Evolutionary conservation across 2,888 invertebrate species (phyloP).

Genomic region (Agriopis aurantiaria): DNA sequence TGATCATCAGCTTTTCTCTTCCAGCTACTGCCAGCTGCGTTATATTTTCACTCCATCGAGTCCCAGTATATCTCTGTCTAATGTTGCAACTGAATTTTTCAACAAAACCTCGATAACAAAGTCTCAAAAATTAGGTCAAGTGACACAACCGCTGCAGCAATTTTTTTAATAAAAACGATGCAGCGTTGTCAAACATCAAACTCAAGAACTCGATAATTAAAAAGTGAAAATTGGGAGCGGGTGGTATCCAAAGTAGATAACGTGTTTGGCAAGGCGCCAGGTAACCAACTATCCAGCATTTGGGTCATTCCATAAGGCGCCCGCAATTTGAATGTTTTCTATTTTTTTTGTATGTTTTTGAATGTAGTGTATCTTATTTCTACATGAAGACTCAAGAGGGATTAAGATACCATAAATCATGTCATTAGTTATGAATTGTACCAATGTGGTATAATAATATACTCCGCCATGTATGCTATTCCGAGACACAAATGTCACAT

Average conservation of each 20-base stretch:
- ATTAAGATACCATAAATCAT: too few relatives aligned
- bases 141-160: slow-evolving; percentile 41
- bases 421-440: too few relatives aligned
- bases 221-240: slow-evolving; percentile 78
- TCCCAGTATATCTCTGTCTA: not conserved
- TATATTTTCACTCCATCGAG: too few relatives aligned
- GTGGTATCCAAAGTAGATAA: slow-evolving; percentile 73
- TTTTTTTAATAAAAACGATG: slow-evolving; percentile 52
- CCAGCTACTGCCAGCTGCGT: too few relatives aligned
- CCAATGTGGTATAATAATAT: too few relatives aligned
- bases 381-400: too few relatives aligned
- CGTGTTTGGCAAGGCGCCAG: slow-evolving; percentile 75
- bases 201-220: slow-evolving; percentile 78
- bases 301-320: slow-evolving; percentile 73
- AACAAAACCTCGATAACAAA: slow-evolving; percentile 30
- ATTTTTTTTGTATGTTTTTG: slow-evolving; percentile 25
- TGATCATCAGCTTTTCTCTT: too few relatives aligned
- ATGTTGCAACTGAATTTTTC: not conserved
- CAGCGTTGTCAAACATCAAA: slow-evolving; percentile 64
- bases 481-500: too few relatives aligned
- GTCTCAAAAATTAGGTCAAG: slow-evolving; percentile 51
- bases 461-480: too few relatives aligned
- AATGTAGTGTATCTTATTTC: not conserved
- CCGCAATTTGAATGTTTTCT: slow-evolving; percentile 50
- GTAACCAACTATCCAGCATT: slow-evolving; percentile 58